phyloP scores from a whole-genome alignment of 2,113 vertebrate species.

The Nycticebus coucang region DNA sequence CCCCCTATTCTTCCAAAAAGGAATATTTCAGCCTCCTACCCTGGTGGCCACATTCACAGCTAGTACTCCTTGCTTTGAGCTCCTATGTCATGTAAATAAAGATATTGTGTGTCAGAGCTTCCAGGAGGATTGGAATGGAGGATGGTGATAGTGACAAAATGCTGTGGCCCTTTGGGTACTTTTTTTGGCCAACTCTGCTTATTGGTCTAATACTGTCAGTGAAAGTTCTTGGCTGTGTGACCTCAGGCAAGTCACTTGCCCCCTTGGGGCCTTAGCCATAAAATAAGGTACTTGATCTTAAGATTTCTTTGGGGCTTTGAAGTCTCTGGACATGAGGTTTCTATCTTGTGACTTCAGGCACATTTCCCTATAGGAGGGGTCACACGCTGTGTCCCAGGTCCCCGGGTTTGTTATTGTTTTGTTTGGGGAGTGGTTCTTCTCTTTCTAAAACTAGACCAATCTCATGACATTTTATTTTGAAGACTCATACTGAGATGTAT shows the following conservation, averaged over 20 bases:
- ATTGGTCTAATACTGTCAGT: not conserved
- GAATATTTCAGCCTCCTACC: not conserved
- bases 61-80: not conserved
- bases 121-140: fast-evolving
- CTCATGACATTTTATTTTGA: not conserved
- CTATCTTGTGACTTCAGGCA: not conserved
- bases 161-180: not conserved
- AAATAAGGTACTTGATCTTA: not conserved
- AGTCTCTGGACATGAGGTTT: not conserved
- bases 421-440: not conserved
- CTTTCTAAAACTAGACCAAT: not conserved
- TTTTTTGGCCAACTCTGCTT: not conserved
- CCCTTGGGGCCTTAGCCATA: not conserved
- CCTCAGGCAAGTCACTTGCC: not conserved
- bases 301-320: not conserved
- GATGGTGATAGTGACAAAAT: fast-evolving
- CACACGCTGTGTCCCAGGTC: not conserved
- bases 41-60: not conserved
- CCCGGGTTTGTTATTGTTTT: not conserved
- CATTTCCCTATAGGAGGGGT: not conserved
- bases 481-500: not conserved
- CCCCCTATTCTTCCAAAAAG: not conserved
- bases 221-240: not conserved
- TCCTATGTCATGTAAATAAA: not conserved
- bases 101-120: not conserved